These are phyloP conservation scores for Phortica variegata DNA, from an alignment of 1,140 invertebrate genomes.

Conservation along the genomic window DNA sequence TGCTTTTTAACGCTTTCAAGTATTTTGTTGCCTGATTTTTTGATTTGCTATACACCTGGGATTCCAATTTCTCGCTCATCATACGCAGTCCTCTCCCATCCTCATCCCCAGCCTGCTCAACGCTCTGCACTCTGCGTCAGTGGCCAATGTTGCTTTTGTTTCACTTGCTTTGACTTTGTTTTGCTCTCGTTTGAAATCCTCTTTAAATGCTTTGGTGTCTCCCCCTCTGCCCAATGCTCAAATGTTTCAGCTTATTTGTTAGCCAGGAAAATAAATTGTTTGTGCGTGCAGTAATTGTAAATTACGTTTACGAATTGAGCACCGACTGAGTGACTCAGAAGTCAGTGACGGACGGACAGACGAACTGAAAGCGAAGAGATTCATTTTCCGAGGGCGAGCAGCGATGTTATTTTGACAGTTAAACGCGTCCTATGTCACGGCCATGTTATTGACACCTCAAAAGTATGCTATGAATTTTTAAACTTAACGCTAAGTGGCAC, in stretches of 20 bases:
- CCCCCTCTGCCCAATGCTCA: no score
- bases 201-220: no score
- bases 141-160: no score
- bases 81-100: no score
- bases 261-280: slow-evolving; percentile 52
- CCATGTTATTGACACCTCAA: slow-evolving; percentile 44
- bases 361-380: neutral
- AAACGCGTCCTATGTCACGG: no score
- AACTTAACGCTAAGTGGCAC: slow-evolving; percentile 24
- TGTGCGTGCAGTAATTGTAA: slow-evolving; percentile 57
- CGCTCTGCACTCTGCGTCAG: no score
- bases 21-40: slow-evolving; percentile 40
- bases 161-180: no score
- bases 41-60: slow-evolving; percentile 57
- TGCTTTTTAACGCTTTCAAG: neutral
- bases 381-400: no score
- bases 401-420: no score
- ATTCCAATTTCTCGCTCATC: slow-evolving; percentile 11
- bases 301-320: slow-evolving; percentile 31
- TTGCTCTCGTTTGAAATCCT: no score
- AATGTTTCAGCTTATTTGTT: slow-evolving; percentile 43
- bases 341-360: neutral
- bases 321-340: neutral
- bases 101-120: no score
- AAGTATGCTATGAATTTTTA: slow-evolving; percentile 39